Percentiles rank a stretch among this genome's conserved stretches.
phyloP scores from a whole-genome alignment of 2,797 vertebrate species.

The Glossophaga mutica region DNA sequence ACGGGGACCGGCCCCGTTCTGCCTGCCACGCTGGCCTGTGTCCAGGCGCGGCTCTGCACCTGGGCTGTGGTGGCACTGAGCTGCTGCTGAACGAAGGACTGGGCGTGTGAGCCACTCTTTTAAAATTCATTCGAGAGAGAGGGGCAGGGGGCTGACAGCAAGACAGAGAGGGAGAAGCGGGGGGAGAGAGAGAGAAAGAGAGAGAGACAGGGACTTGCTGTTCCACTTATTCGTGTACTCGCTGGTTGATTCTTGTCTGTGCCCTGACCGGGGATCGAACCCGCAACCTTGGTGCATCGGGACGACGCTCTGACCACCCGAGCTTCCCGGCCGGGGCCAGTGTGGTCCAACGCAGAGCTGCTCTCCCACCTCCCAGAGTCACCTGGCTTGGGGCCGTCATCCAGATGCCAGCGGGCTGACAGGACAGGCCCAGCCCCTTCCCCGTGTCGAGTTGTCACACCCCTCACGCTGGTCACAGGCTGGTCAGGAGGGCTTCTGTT shows the following conservation, averaged over 20 bases:
- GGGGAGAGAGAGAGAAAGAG: neutral
- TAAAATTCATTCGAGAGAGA: neutral
- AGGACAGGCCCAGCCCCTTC: neutral
- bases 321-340: neutral
- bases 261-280: neutral
- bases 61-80: neutral
- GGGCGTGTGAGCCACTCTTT: neutral
- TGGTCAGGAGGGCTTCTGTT: neutral
- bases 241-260: neutral
- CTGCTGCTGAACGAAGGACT: neutral
- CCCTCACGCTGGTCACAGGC: neutral
- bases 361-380: neutral
- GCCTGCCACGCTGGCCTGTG: neutral
- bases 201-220: neutral
- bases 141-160: too few relatives aligned
- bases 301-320: neutral
- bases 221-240: neutral
- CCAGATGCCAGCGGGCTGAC: neutral
- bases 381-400: neutral
- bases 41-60: neutral
- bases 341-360: neutral
- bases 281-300: neutral
- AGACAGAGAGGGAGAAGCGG: too few relatives aligned
- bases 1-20: neutral
- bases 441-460: accelerated